Evolutionary conservation across 2,888 invertebrate species (phyloP).

Genomic region (Polydrusus cervinus): DNA sequence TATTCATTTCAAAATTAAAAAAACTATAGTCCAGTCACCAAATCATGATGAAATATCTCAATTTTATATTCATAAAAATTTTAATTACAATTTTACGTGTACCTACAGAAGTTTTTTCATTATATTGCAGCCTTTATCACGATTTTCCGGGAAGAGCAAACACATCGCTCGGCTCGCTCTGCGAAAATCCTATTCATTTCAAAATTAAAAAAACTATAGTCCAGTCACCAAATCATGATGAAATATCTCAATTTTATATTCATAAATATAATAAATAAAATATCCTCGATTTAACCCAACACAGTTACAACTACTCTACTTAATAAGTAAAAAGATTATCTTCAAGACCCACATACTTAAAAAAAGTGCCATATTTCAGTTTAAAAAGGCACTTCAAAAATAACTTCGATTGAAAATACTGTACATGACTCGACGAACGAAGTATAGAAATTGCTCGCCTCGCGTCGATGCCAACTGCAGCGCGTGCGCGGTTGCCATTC

Average conservation of each 20-base stretch:
- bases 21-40: slow-evolving; percentile 3
- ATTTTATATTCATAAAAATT: background rate
- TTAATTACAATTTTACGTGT: background rate
- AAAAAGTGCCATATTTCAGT: background rate
- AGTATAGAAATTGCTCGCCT: slow-evolving; percentile 30
- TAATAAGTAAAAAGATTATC: background rate
- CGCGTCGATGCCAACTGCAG: slow-evolving; percentile 46
- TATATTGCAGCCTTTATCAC: slow-evolving; percentile 17
- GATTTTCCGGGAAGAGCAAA: slow-evolving; percentile 26
- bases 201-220: slow-evolving; percentile 19
- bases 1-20: slow-evolving; percentile 16
- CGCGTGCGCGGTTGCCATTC: slow-evolving; percentile 57
- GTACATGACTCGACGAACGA: background rate
- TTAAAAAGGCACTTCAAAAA: background rate
- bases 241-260: background rate
- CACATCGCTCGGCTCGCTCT: slow-evolving; percentile 7
- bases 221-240: too few species aligned
- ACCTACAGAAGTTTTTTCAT: slow-evolving; percentile 19
- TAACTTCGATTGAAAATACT: background rate
- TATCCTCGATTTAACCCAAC: too few species aligned
- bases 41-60: background rate
- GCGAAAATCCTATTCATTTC: slow-evolving; percentile 21
- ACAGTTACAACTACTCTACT: too few species aligned
- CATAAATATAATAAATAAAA: background rate
- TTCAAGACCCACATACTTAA: background rate